phyloP scores from a whole-genome alignment of 2,888 invertebrate species.

The Prosopocoilus inquinatus region DNA sequence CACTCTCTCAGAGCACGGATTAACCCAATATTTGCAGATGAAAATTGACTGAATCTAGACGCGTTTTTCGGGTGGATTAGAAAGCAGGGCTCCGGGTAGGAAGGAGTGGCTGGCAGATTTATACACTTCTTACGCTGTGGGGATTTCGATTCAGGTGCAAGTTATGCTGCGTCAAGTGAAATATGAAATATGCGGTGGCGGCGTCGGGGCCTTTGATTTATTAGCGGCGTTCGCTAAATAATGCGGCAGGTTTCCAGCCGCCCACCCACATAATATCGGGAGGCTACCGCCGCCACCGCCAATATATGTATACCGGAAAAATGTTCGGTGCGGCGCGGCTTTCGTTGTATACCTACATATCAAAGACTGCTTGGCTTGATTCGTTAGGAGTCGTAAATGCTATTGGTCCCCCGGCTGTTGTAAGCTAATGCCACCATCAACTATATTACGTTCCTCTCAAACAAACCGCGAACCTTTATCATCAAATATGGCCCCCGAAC shows the following conservation, averaged over 20 bases:
- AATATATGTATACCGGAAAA: too few relatives aligned
- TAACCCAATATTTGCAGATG: constrained; percentile 53
- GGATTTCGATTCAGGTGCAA: constrained; percentile 45
- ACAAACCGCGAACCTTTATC: constrained; percentile 46
- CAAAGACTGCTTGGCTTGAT: constrained; percentile 38
- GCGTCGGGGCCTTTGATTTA: constrained; percentile 48
- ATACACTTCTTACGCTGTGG: constrained; percentile 17
- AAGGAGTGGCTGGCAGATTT: constrained; percentile 30
- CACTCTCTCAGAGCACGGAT: constrained; percentile 38
- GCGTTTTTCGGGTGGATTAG: constrained; percentile 40
- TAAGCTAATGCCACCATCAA: constrained; percentile 52
- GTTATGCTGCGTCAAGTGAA: constrained; percentile 46
- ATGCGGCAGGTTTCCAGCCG: constrained; percentile 31
- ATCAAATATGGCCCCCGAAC: constrained; percentile 35
- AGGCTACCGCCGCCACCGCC: too few relatives aligned
- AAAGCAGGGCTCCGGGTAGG: constrained; percentile 22
- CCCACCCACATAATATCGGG: constrained; percentile 12
- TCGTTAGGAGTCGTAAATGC: constrained; percentile 43
- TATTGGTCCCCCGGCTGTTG: constrained; percentile 51
- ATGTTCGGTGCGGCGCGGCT: too few relatives aligned
- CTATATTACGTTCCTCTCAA: constrained; percentile 50
- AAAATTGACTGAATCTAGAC: constrained; percentile 48
- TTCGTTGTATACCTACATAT: background rate
- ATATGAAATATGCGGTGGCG: constrained; percentile 48
- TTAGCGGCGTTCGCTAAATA: constrained; percentile 48